These are phyloP conservation scores for Tinea pellionella DNA, from an alignment of 2,888 invertebrate species.

Conservation along the genomic window DNA sequence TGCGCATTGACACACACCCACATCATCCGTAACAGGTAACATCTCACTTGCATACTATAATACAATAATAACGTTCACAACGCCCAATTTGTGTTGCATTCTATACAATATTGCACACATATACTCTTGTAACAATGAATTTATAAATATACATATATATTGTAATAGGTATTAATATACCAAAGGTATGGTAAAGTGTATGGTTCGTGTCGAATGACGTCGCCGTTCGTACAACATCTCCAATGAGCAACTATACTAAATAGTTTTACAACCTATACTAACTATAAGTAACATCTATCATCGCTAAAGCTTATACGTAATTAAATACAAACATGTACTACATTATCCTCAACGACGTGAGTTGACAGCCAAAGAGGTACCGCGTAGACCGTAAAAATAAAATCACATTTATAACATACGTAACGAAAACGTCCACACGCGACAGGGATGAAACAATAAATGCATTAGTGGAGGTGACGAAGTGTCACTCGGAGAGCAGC, in stretches of 20 bases:
- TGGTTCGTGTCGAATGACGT: not conserved
- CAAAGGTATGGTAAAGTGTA: not conserved
- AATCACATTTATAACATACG: constrained; percentile 8
- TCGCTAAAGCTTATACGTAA: not conserved
- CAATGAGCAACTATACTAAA: constrained; percentile 1
- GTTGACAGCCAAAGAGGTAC: constrained; percentile 62
- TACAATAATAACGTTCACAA: constrained; percentile 70
- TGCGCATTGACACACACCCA: constrained; percentile 36
- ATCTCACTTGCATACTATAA: constrained; percentile 67
- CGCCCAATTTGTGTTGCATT: constrained; percentile 59
- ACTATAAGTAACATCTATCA: constrained; percentile 6
- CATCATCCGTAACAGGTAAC: constrained; percentile 69
- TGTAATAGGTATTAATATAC: not conserved
- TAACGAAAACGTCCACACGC: constrained; percentile 25
- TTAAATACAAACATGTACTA: constrained; percentile 39
- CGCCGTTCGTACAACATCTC: not conserved
- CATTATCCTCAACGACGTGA: constrained; percentile 46
- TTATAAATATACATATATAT: not conserved
- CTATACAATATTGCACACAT: constrained; percentile 68
- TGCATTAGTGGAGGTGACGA: constrained; percentile 33
- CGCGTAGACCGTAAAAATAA: constrained; percentile 47
- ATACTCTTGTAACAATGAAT: not conserved
- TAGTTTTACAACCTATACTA: constrained; percentile 4
- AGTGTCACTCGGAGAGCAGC: constrained; percentile 81
- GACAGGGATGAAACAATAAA: constrained; percentile 42